Evolutionary conservation across 2,888 invertebrate species (phyloP).

Genomic region (Tetanocera ferruginea): DNA sequence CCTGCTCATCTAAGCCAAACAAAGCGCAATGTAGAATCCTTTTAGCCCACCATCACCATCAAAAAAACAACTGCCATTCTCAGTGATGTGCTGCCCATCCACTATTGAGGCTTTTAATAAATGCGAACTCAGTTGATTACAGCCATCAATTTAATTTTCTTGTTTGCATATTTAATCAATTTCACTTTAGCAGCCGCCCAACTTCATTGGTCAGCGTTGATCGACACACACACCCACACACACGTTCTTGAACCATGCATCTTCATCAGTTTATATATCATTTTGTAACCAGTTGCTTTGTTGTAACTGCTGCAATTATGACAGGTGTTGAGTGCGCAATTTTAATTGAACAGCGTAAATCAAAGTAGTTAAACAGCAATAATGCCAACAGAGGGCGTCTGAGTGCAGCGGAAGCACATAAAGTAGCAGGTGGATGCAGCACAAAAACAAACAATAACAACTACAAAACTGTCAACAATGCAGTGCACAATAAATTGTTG

Average conservation of each 20-base stretch:
- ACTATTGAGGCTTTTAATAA: neutral
- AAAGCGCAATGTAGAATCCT: neutral
- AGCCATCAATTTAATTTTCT: constrained; percentile 30
- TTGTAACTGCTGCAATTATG: neutral
- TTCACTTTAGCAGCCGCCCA: neutral
- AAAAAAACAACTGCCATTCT: neutral
- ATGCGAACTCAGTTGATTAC: constrained; percentile 8
- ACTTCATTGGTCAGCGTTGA: neutral
- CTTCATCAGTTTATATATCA: neutral
- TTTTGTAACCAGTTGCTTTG: neutral
- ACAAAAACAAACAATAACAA: constrained; percentile 20
- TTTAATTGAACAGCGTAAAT: constrained; percentile 64
- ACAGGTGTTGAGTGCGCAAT: constrained; percentile 45
- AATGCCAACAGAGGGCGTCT: neutral
- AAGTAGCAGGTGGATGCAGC: neutral
- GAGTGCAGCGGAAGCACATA: neutral
- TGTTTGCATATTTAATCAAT: constrained; percentile 34
- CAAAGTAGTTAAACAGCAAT: constrained; percentile 33
- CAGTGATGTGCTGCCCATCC: neutral
- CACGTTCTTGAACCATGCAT: too few species aligned
- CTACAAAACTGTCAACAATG: neutral
- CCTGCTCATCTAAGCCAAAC: neutral
- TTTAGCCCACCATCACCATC: neutral
- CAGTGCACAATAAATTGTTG: neutral
- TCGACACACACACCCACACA: neutral